Percentiles rank a stretch among this genome's conserved stretches.
These are phyloP conservation scores for Lophius americanus DNA, from an alignment of 2,797 vertebrate genomes.

Conservation along the genomic window DNA sequence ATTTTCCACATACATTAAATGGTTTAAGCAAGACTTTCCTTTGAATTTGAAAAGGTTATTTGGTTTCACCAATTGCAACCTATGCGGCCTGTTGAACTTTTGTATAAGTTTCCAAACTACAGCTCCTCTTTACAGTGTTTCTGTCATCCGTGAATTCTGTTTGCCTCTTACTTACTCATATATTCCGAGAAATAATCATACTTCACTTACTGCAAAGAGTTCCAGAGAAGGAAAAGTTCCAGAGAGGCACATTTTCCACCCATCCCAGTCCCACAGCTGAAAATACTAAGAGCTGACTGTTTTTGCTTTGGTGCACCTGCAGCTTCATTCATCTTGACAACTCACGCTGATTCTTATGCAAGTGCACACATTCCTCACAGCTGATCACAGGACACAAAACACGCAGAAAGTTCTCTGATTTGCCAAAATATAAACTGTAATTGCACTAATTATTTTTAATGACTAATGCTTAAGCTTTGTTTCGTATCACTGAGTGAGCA, in stretches of 20 bases:
- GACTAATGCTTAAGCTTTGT: neutral
- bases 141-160: neutral
- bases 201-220: conserved; percentile 11
- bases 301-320: conserved; percentile 63
- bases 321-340: conserved; percentile 64
- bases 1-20: too few relatives aligned
- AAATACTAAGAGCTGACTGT: conserved; percentile 51
- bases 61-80: neutral
- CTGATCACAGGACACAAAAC: conserved; percentile 40
- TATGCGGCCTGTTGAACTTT: neutral
- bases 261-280: conserved; percentile 56
- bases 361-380: conserved; percentile 64
- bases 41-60: neutral
- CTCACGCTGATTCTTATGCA: conserved; percentile 72
- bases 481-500: neutral
- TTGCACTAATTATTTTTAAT: neutral
- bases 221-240: neutral
- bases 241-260: conserved; percentile 9
- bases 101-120: too few relatives aligned
- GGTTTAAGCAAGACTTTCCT: too few relatives aligned
- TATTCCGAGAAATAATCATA: neutral
- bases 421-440: neutral
- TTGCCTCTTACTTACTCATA: neutral
- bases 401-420: conserved; percentile 8
- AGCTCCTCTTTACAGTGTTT: neutral